phyloP scores from a whole-genome alignment of 2,113 vertebrate genomes.

The Erinaceus europaeus region DNA sequence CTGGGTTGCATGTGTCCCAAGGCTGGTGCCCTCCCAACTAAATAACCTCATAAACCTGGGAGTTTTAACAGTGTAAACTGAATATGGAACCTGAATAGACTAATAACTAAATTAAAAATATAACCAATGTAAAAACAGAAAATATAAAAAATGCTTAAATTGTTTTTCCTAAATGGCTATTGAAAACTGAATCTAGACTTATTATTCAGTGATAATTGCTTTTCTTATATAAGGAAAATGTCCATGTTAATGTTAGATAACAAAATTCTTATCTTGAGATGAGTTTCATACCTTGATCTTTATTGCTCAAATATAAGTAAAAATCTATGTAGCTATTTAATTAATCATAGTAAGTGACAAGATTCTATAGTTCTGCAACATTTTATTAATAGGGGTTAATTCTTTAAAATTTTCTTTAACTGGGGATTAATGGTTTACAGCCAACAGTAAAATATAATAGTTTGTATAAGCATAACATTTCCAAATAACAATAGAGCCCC shows the following conservation, averaged over 20 bases:
- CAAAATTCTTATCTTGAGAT: conserved; percentile 12
- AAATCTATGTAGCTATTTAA: neutral
- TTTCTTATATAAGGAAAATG: neutral
- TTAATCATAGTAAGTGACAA: neutral
- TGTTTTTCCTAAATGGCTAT: conserved; percentile 66
- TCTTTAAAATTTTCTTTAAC: no score
- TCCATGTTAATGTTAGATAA: neutral
- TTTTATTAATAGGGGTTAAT: neutral
- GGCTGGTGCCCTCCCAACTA: no score
- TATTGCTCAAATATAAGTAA: neutral
- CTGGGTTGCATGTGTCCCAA: no score
- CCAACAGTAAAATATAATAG: no score
- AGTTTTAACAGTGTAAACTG: no score
- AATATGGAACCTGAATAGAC: no score
- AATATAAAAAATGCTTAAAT: conserved; percentile 62
- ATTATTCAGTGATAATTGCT: conserved; percentile 54
- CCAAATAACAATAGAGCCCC: no score
- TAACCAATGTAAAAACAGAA: no score
- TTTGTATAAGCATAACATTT: no score
- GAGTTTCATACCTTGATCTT: neutral
- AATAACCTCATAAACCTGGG: no score
- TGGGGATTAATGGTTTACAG: no score
- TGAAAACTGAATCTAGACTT: conserved; percentile 45
- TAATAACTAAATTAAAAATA: no score
- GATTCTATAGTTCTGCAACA: neutral